Conservation (phyloP, 1,140 invertebrate genomes). For the Pachypsylla venusta region DNA sequence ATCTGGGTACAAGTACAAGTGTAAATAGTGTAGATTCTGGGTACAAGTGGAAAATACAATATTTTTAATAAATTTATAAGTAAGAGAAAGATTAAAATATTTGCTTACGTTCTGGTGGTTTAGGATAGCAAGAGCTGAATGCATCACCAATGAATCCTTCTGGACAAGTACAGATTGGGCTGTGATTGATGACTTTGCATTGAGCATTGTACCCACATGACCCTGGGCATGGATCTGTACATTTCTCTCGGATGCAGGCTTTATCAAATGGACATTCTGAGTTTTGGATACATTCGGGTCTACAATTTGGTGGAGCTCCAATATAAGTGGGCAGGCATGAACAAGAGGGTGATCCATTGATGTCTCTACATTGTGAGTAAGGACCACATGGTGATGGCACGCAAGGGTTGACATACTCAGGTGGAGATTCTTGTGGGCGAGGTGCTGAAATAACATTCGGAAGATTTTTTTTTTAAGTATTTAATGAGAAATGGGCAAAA, state of each 20-base stretch:
- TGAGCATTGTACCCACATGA: slow-evolving; percentile 64
- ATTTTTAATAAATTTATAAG: too few relatives aligned
- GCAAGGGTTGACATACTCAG: slow-evolving; percentile 41
- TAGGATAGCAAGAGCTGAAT: slow-evolving; percentile 51
- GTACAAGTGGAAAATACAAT: background rate
- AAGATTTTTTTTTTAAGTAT: too few relatives aligned
- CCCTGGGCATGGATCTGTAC: slow-evolving; percentile 63
- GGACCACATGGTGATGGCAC: slow-evolving; percentile 57
- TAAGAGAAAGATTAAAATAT: slow-evolving; percentile 12
- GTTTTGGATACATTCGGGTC: slow-evolving; percentile 36
- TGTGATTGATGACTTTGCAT: slow-evolving; percentile 57
- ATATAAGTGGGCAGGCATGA: slow-evolving; percentile 58
- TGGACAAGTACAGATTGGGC: slow-evolving; percentile 59
- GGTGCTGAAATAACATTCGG: too few relatives aligned
- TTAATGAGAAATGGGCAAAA: slow-evolving; percentile 21
- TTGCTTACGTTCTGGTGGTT: slow-evolving; percentile 31
- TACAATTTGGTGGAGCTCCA: slow-evolving; percentile 53
- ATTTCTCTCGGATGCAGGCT: slow-evolving; percentile 36
- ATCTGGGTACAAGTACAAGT: too few relatives aligned
- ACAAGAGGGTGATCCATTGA: slow-evolving; percentile 54
- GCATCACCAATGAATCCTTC: slow-evolving; percentile 60
- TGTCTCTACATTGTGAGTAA: slow-evolving; percentile 56
- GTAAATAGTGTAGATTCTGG: background rate
- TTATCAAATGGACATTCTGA: slow-evolving; percentile 35
- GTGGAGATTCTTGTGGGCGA: slow-evolving; percentile 22